A percentile compares a stretch with the other conserved stretches of the same genome.
Conservation (phyloP, 2,113 vertebrate species). For the Caretta caretta region DNA sequence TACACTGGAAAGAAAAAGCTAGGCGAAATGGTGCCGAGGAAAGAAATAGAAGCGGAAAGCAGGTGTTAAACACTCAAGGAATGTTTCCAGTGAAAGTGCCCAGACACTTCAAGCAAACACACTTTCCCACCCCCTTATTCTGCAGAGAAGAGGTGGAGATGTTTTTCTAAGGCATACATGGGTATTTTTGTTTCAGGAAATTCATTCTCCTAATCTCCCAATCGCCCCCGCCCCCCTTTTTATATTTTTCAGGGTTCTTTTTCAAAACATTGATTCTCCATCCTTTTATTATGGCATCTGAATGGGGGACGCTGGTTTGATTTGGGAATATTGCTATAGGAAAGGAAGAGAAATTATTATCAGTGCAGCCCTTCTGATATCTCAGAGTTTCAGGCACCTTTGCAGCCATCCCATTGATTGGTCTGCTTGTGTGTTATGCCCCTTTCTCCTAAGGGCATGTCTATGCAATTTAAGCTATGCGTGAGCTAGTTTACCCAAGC, state of each 20-base stretch:
- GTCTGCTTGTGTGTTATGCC: too few relatives aligned
- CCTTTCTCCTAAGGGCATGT: too few relatives aligned
- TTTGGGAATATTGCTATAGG: not conserved
- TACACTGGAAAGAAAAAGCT: not conserved
- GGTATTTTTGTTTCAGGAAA: not conserved
- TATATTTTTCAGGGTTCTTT: not conserved
- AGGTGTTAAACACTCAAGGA: conserved; percentile 8
- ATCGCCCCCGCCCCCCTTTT: rapidly evolving
- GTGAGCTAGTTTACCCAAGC: too few relatives aligned
- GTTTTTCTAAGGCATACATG: not conserved
- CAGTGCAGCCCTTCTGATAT: too few relatives aligned
- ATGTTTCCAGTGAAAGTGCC: not conserved
- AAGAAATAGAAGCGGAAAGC: not conserved
- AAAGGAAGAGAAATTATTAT: too few relatives aligned
- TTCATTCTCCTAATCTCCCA: not conserved
- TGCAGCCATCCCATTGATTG: too few relatives aligned
- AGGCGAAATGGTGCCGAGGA: not conserved
- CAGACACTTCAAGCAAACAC: not conserved
- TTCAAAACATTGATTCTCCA: not conserved
- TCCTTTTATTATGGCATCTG: not conserved
- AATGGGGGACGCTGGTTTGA: not conserved
- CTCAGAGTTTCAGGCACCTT: too few relatives aligned
- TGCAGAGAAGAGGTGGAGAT: not conserved
- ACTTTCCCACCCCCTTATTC: not conserved
- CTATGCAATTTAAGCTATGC: too few relatives aligned